These are phyloP conservation scores for Drosophila ananassae DNA, from an alignment of 1,140 invertebrate genomes.

Conservation along the genomic window DNA sequence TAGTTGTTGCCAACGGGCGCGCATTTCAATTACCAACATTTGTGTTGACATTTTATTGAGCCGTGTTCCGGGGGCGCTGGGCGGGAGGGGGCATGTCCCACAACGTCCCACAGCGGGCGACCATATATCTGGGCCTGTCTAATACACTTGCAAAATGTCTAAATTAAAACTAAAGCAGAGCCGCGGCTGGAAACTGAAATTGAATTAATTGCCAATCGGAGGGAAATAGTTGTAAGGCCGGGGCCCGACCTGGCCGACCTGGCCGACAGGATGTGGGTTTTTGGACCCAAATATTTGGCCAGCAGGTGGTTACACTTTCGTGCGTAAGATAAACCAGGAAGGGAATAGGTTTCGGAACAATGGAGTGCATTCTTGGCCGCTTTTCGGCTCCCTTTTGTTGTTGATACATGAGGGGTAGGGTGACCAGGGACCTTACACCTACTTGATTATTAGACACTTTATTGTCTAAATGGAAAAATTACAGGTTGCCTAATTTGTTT, in stretches of 20 bases:
- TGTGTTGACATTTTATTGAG: constrained; percentile 80
- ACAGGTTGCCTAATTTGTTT: constrained; percentile 82
- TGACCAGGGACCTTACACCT: constrained; percentile 57
- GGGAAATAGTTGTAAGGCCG: constrained; percentile 37
- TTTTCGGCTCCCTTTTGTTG: constrained; percentile 66
- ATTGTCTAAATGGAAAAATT: constrained; percentile 80
- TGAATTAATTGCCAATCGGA: constrained; percentile 74
- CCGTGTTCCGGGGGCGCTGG: constrained; percentile 37
- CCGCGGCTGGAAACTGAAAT: constrained; percentile 63
- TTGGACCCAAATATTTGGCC: constrained; percentile 36
- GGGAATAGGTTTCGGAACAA: constrained; percentile 47
- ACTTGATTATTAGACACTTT: constrained; percentile 82
- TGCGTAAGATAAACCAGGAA: constrained; percentile 40
- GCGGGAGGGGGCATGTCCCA: not conserved
- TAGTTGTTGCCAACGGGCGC: constrained; percentile 43
- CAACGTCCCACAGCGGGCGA: constrained; percentile 59
- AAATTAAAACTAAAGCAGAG: constrained; percentile 62
- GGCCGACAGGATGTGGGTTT: constrained; percentile 33
- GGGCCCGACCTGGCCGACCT: too few species aligned
- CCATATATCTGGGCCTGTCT: constrained; percentile 50
- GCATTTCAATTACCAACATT: constrained; percentile 73
- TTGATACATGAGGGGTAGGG: constrained; percentile 66
- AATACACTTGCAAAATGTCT: constrained; percentile 68
- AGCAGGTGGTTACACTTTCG: constrained; percentile 57
- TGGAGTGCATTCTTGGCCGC: constrained; percentile 56